Base-by-base conservation (phyloP, 2,113 vertebrate genomes). In the Centropus bengalensis region DNA sequence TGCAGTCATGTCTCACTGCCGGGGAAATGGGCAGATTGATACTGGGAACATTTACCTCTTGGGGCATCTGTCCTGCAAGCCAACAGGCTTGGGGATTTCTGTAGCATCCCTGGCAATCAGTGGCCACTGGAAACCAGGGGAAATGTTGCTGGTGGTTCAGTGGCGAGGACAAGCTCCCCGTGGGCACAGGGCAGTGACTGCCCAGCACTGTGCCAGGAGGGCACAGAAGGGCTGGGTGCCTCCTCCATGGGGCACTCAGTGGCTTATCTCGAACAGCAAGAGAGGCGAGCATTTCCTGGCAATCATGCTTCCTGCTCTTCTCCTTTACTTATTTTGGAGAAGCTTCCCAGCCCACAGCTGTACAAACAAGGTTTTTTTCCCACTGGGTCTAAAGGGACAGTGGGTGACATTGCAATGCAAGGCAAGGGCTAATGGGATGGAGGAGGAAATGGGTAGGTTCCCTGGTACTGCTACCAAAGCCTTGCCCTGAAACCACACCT, bases 221-320 rank as follows among this genome's bases (percentile, higher is more conserved):
- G 8, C 91, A 62, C 15, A 28, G 95, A 93, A 95, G 89, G 75
- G 93, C 38, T 67, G 84, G 68, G 75, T 77, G 60, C 68, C 93
- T 68, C 64, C 67, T 79, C 33, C 10, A 0, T 1, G 2, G 82
- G 73, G 89, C 63, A 54, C 79, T 40, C 5, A 1, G 44, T 1
- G 0, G 30, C 55, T 95, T 92, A 94, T 97, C 91, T 0, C 1
- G 0, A 20, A 3, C 3, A 1, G 68, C 18, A 6, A 47, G 92
- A 62, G 71, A 78, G 11, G 45, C 9, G 12, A 91, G 79, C 36
- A 3, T 51, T 92, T 93, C 91, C 95, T 11, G 42, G 55, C 3
- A 3, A 33, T 45, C 21, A 16, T 1, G 7, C 70, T 97, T 97
- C 96, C 96, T 97, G 94, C 23, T 22, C 10, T 13, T 14, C 28